Evolutionary conservation across 2,888 invertebrate genomes (phyloP), one percentile per base, ranked within the genome.

Genomic region (Melangyna quadrimaculata): DNA sequence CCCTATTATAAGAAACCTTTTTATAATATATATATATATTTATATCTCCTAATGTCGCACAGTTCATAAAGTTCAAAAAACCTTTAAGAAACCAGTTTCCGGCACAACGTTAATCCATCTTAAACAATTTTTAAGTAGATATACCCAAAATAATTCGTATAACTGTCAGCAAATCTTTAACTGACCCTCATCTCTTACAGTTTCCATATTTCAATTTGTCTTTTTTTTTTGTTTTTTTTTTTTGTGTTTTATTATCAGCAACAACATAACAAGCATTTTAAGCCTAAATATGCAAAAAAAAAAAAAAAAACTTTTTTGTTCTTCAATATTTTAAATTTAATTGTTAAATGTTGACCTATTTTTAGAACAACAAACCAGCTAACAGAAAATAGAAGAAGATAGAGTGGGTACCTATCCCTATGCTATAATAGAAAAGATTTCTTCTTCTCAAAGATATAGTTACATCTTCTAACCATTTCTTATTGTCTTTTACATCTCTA

Each of bases 261-360:
- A n/a, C 8, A 45, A 29, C 12, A 43, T 14, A 29, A 29, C 61
- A 51, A 72, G 37, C n/a, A 35, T 12, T 22, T 81, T 53, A 51
- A 73, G 48, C 51, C 69, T 57, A 73, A 86, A 77, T 81, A 70
- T 73, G 77, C 81, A 57, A 74, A 65, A 73, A 70, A n/a, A n/a
- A n/a, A n/a, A n/a, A n/a, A n/a, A n/a, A n/a, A n/a, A n/a, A n/a
- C n/a, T n/a, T n/a, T 81, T 57, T 51, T 72, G 53, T 69, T 63
- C 53, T 72, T 48, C 3, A 8, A 9, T 61, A 73, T 77, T 70
- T 69, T 24, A 51, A n/a, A 51, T 72, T 77, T 70, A 73, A 81
- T 86, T 81, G 86, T 81, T 86, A 81, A 86, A 81, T 81, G 86
- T 81, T 86, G 86, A 86, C 86, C 86, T 80, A 86, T 86, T 77